Base-by-base conservation (phyloP, 2,113 vertebrate genomes). In the Ramphastos sulfuratus region DNA sequence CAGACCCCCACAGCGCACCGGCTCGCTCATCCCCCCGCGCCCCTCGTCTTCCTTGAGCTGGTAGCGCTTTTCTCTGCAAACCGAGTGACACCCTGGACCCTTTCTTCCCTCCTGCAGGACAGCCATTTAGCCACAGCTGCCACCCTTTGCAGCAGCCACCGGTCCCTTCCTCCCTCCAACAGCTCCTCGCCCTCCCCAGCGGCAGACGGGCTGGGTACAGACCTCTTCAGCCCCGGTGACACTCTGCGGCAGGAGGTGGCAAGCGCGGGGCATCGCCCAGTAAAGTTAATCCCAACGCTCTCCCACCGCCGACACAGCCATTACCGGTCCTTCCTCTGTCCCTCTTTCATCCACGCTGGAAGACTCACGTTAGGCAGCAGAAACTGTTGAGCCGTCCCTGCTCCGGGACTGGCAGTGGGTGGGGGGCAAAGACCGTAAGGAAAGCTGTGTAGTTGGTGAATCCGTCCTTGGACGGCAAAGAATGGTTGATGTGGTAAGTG, bases 381-480 rank as follows among this genome's bases (percentile, higher is more conserved):
- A 8, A 85, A 23, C 23, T 69, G 69, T 4, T n/a, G 73, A 75
- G 76, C 91, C 46, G 7, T 46, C 79, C 69, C 85, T 14, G 39
- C 72, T 42, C 4, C 7, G 39, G 31, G 87, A 69, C 66, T 25
- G 75, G 67, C 4, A 2, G 4, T 6, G 67, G 19, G 7, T 24
- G 20, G 44, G 18, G 30, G 2, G 50, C 50, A 30, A 19, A 56
- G 7, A 33, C 8, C 12, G 46, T 19, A 25, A 78, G 56, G 46
- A 24, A 67, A 82, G 64, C 50, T 21, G 16, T 0, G 76, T 23
- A 79, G 93, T 81, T 82, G 54, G 81, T 31, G 48, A 55, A 48
- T 86, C 70, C 60, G 73, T 92, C 86, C 54, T 82, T 56, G 81
- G 84, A 75, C 58, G 80, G 77, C 77, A 48, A 75, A 81, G 84